Conservation (phyloP, 1,140 invertebrate species). For the Lepidotrigona ventralis region DNA sequence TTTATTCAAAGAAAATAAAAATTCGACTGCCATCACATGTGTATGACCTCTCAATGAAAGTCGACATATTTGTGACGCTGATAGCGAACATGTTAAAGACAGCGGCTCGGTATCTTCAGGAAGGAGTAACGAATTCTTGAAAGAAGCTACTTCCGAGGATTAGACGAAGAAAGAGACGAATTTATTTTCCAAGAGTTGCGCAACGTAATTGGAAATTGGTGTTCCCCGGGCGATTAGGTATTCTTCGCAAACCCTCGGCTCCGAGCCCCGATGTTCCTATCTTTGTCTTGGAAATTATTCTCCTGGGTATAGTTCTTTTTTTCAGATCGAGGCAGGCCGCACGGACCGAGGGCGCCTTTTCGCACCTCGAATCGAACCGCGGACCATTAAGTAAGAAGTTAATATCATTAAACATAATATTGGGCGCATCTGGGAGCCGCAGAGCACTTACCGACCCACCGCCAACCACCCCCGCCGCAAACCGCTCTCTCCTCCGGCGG, state of each 20-base stretch:
- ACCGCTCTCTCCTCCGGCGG: conserved; percentile 44
- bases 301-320: conserved; percentile 68
- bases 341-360: conserved; percentile 59
- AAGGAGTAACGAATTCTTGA: not conserved
- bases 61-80: too few relatives aligned
- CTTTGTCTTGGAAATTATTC: conserved; percentile 67
- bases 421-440: conserved; percentile 80
- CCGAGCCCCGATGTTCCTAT: conserved; percentile 4
- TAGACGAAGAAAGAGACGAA: conserved; percentile 1
- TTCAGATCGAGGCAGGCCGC: conserved; percentile 47
- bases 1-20: too few relatives aligned
- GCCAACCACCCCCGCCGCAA: conserved; percentile 42
- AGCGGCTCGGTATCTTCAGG: too few relatives aligned
- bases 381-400: conserved; percentile 81
- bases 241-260: not conserved
- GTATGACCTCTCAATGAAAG: too few relatives aligned
- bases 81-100: too few relatives aligned
- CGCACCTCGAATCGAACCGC: conserved; percentile 80
- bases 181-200: conserved; percentile 41
- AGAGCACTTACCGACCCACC: conserved; percentile 77
- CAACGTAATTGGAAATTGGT: conserved; percentile 4
- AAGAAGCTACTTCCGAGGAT: not conserved
- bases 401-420: conserved; percentile 82
- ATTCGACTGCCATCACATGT: too few relatives aligned
- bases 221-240: conserved; percentile 47